These are phyloP conservation scores for Brienomyrus longianalis DNA, from an alignment of 2,113 vertebrate species.

Conservation along the genomic window DNA sequence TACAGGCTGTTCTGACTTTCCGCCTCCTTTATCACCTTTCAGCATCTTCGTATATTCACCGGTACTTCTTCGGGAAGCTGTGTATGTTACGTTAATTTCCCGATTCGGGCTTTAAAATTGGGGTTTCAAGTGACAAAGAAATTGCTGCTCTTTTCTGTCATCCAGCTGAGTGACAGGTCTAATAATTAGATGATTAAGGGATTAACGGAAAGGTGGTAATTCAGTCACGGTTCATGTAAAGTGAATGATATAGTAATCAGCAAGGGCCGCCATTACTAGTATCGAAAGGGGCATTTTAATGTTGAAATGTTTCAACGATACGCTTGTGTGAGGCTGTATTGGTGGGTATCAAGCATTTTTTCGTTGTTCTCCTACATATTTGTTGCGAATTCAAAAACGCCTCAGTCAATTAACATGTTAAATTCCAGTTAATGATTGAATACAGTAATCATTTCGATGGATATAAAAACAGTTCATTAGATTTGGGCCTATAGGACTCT, in stretches of 20 bases:
- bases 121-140: not conserved
- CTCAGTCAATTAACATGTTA: not conserved
- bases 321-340: not conserved
- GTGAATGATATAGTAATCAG: not conserved
- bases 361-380: not conserved
- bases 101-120: not conserved
- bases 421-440: not conserved
- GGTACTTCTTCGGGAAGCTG: not conserved
- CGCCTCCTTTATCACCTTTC: not conserved
- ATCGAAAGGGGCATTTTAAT: not conserved
- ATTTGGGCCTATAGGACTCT: not conserved
- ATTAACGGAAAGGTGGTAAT: not conserved
- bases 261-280: not conserved
- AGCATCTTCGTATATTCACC: not conserved
- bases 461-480: not conserved
- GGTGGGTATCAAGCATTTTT: not conserved
- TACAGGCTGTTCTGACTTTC: not conserved
- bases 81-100: not conserved
- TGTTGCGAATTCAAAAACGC: not conserved
- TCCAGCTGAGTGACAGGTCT: not conserved
- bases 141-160: not conserved
- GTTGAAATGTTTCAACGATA: not conserved
- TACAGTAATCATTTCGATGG: not conserved
- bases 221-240: not conserved
- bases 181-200: not conserved